A percentile compares a stretch with the other conserved stretches of the same genome.
Conservation (phyloP, 2,113 vertebrate species). For the Seriola dumerili region DNA sequence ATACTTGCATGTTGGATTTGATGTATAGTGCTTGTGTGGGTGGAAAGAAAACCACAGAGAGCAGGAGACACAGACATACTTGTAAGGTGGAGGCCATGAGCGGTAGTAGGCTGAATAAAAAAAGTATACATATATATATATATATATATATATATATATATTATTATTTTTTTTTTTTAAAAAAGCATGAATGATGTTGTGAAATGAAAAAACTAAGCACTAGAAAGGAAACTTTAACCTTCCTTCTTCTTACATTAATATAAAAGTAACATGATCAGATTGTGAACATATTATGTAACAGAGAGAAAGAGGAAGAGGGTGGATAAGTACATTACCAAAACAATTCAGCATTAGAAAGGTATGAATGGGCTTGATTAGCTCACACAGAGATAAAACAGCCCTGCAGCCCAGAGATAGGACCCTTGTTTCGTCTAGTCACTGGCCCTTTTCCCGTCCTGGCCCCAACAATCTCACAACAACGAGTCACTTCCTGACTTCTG, state of each 20-base stretch:
- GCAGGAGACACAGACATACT: too few species aligned
- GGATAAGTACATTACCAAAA: conserved; percentile 24
- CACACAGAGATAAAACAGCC: conserved; percentile 53
- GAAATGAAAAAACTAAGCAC: neutral
- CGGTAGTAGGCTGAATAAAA: neutral
- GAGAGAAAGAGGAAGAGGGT: conserved; percentile 11
- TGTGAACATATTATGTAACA: neutral
- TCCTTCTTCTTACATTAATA: neutral
- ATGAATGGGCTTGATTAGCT: conserved; percentile 58
- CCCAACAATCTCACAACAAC: conserved; percentile 49
- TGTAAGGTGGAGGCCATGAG: neutral
- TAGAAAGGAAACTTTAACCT: neutral
- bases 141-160: too few species aligned
- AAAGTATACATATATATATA: too few species aligned
- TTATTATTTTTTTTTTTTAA: neutral
- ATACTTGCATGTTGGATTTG: conserved; percentile 11
- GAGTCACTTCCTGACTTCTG: conserved; percentile 70
- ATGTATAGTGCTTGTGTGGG: conserved; percentile 6
- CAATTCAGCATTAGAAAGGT: conserved; percentile 21
- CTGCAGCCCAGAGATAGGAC: conserved; percentile 63
- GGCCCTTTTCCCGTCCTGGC: conserved; percentile 42
- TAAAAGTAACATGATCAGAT: neutral
- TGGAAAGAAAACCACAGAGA: neutral
- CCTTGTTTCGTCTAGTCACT: conserved; percentile 64
- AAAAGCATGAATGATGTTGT: neutral